phyloP scores from a whole-genome alignment of 2,113 vertebrate genomes.

The Anarhynchus alexandrinus region DNA sequence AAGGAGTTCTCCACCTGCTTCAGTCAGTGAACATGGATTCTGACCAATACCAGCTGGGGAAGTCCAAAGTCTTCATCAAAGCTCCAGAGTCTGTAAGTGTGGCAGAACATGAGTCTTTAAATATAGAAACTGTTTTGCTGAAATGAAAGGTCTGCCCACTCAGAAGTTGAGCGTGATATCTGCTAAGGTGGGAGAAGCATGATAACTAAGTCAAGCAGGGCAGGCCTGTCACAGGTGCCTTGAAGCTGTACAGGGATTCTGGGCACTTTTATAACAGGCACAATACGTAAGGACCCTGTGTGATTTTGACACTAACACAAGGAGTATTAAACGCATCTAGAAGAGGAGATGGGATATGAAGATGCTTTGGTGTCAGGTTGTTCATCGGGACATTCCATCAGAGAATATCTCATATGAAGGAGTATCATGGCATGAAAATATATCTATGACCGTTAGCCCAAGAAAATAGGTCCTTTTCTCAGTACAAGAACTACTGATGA shows the following conservation, averaged over 20 bases:
- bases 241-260: background rate
- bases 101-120: background rate
- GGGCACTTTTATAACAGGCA: background rate
- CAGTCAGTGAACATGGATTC: conserved; percentile 94
- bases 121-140: background rate
- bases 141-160: background rate
- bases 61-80: conserved; percentile 93
- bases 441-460: background rate
- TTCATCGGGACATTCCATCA: background rate
- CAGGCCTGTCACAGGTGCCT: background rate
- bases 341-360: background rate
- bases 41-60: conserved; percentile 95
- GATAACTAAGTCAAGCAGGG: background rate
- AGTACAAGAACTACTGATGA: background rate
- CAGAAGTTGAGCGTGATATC: background rate
- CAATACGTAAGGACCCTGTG: background rate
- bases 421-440: background rate
- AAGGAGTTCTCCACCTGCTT: conserved; percentile 91
- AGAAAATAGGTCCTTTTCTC: background rate
- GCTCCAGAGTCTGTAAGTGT: conserved; percentile 94
- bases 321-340: background rate
- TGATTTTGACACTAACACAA: background rate
- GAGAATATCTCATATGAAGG: background rate
- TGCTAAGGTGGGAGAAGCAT: background rate
- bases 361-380: background rate